These are phyloP conservation scores for Condylostylus longicornis DNA, from an alignment of 1,140 invertebrate genomes.

Conservation along the genomic window DNA sequence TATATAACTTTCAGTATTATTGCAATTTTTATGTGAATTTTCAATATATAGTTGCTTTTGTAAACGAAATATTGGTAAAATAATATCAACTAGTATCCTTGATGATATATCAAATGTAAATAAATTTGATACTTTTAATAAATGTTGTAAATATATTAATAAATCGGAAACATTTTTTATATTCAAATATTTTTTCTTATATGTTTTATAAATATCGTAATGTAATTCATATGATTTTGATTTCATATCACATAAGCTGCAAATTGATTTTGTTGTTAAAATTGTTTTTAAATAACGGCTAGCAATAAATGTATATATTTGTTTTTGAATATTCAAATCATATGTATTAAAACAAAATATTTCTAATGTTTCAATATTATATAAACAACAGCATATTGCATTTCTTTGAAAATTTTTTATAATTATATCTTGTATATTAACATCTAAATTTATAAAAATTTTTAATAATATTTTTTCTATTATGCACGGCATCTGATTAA, in stretches of 20 bases:
- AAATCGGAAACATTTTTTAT: background rate
- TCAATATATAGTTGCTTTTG: slow-evolving; percentile 10
- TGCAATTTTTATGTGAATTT: background rate
- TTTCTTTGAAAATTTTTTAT: slow-evolving; percentile 20
- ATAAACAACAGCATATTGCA: too few species aligned
- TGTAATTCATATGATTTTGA: slow-evolving; percentile 21
- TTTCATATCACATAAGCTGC: slow-evolving; percentile 20
- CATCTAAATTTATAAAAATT: too few species aligned
- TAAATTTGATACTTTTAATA: slow-evolving; percentile 23
- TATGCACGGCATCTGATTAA: too few species aligned
- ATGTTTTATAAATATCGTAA: slow-evolving; percentile 14
- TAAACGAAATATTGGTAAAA: slow-evolving; percentile 22
- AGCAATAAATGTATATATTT: slow-evolving; percentile 19
- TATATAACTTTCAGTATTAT: background rate
- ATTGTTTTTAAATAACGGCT: background rate
- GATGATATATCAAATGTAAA: slow-evolving; percentile 20
- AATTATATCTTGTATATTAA: slow-evolving; percentile 11
- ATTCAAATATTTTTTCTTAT: slow-evolving; percentile 8
- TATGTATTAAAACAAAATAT: too few species aligned
- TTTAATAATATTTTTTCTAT: too few species aligned
- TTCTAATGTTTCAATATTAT: too few species aligned
- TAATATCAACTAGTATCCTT: slow-evolving; percentile 23
- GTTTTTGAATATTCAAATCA: slow-evolving; percentile 22
- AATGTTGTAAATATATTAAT: slow-evolving; percentile 18
- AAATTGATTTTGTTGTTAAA: slow-evolving; percentile 8